These are phyloP conservation scores for Zoroaster sp. DNA, from an alignment of 53 echinoderm and acorn worm species.

Conservation along the genomic window DNA sequence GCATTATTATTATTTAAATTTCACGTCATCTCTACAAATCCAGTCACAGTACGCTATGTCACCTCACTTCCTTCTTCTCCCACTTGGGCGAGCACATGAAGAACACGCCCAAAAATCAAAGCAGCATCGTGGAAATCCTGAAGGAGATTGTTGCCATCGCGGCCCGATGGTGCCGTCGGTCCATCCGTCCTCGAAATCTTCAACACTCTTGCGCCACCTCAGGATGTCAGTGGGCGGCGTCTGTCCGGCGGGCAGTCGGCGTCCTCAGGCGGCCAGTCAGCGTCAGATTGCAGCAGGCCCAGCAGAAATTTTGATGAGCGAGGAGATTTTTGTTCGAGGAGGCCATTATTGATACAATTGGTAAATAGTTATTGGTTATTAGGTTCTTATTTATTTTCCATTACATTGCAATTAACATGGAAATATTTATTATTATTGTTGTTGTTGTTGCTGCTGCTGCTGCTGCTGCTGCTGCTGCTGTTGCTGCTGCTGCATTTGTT, in stretches of 20 bases:
- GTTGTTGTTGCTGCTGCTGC: no score
- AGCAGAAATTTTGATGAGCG: slow-evolving; percentile 71
- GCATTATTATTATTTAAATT: neutral
- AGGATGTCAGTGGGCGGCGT: slow-evolving; percentile 84
- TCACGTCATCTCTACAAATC: neutral
- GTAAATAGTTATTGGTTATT: slow-evolving; percentile 20
- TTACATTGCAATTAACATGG: no score
- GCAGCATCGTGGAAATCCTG: slow-evolving; percentile 92
- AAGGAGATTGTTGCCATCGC: slow-evolving; percentile 96
- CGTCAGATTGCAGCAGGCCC: neutral
- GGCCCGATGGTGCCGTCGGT: slow-evolving; percentile 94
- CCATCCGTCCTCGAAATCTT: slow-evolving; percentile 96
- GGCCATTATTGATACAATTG: slow-evolving; percentile 97
- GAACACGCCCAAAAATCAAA: slow-evolving; percentile 81
- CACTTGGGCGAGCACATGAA: slow-evolving; percentile 95
- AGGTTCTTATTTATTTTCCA: neutral
- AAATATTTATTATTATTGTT: no score
- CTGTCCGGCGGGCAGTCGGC: slow-evolving; percentile 59
- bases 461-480: no score
- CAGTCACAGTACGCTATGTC: slow-evolving; percentile 96
- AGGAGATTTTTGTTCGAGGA: slow-evolving; percentile 92
- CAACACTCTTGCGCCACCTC: slow-evolving; percentile 86
- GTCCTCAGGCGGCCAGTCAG: neutral
- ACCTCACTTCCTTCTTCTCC: slow-evolving; percentile 87
- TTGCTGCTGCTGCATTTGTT: no score